Evolutionary conservation across 2,888 invertebrate genomes (phyloP).

Genomic region (Aleiodes alternator): DNA sequence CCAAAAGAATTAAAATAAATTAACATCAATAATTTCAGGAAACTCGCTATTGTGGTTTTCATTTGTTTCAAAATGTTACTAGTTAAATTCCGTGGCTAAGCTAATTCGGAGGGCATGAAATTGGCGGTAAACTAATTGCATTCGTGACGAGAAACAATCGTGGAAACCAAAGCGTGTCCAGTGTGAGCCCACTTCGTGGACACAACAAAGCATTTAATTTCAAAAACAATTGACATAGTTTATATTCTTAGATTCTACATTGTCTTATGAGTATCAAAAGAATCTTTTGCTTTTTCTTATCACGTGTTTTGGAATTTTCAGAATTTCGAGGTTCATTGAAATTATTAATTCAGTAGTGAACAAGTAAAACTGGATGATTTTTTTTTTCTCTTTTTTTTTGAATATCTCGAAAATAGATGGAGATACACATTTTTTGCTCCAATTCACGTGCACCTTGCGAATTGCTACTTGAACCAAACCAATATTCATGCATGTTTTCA

Average conservation of each 20-base stretch:
- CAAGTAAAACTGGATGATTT: too few species aligned
- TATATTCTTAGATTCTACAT: background rate
- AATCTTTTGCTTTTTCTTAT: too few species aligned
- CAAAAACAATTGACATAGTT: conserved; percentile 46
- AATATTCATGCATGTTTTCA: too few species aligned
- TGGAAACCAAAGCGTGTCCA: conserved; percentile 12
- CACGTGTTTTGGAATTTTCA: too few species aligned
- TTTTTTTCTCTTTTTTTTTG: too few species aligned
- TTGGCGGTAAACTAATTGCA: conserved; percentile 58
- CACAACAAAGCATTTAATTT: conserved; percentile 44
- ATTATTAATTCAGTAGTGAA: too few species aligned
- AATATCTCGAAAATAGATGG: too few species aligned
- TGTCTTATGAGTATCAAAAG: too few species aligned
- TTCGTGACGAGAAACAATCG: conserved; percentile 53
- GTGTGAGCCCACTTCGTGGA: conserved; percentile 40
- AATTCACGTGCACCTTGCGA: too few species aligned
- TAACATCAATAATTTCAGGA: background rate
- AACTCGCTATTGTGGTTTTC: background rate
- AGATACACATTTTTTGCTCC: too few species aligned
- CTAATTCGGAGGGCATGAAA: conserved; percentile 54
- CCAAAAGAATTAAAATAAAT: background rate
- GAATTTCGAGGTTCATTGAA: too few species aligned
- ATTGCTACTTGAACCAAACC: too few species aligned
- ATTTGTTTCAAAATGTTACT: background rate
- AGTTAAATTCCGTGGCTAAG: background rate